These are phyloP conservation scores for Poeciliopsis retropinna DNA, from an alignment of 2,113 vertebrate species.

Conservation along the genomic window DNA sequence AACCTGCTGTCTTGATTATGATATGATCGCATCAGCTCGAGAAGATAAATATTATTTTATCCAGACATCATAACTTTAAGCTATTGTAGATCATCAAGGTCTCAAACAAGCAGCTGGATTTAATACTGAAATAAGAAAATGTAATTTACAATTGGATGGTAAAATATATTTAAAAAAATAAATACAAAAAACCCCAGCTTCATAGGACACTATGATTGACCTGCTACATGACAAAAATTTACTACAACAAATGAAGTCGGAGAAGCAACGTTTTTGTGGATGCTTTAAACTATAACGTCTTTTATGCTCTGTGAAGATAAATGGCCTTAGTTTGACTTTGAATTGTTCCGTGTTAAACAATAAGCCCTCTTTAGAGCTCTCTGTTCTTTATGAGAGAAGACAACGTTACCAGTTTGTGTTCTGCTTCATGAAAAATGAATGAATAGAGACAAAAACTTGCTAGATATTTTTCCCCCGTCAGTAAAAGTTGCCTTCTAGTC, in stretches of 20 bases:
- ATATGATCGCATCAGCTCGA: background rate
- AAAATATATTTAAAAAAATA: too few species aligned
- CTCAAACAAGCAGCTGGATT: background rate
- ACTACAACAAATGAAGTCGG: background rate
- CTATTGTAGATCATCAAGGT: background rate
- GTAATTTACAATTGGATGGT: background rate
- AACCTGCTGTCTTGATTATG: too few species aligned
- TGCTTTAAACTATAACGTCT: background rate
- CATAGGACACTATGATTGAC: too few species aligned
- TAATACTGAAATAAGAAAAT: background rate
- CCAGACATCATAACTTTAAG: background rate
- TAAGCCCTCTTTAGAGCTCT: constrained; percentile 18
- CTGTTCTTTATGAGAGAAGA: constrained; percentile 7
- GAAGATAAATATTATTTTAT: background rate
- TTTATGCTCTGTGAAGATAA: background rate
- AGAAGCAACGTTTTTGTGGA: background rate
- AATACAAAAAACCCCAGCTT: too few species aligned
- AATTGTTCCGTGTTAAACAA: background rate
- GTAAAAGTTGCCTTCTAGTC: constrained; percentile 1
- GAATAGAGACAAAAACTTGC: constrained; percentile 5
- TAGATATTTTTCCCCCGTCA: constrained; percentile 20
- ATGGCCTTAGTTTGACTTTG: background rate
- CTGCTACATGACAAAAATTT: background rate
- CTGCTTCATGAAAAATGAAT: constrained; percentile 6
- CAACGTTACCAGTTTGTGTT: constrained; percentile 3